A percentile compares a stretch with the other conserved stretches of the same genome.
These are phyloP conservation scores for Eilema depressum DNA, from an alignment of 2,888 invertebrate genomes.

Conservation along the genomic window DNA sequence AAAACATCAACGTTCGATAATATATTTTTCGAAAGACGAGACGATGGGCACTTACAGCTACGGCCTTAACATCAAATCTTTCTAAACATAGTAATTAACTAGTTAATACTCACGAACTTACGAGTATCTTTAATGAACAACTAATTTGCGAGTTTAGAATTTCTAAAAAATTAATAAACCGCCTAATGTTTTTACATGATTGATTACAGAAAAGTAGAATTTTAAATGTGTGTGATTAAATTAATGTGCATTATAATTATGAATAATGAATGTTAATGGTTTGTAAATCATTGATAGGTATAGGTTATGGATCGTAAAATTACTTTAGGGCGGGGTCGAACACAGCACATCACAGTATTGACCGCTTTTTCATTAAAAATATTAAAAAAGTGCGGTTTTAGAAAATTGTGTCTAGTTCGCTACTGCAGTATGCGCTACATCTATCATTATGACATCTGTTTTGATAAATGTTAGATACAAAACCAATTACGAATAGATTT, in stretches of 20 bases:
- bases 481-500: too few relatives aligned
- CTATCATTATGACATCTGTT: not conserved
- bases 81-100: constrained; percentile 21
- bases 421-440: not conserved
- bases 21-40: not conserved
- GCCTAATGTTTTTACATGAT: constrained; percentile 24
- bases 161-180: constrained; percentile 27
- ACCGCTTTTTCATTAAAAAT: not conserved
- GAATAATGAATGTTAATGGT: constrained; percentile 39
- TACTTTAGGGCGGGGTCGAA: constrained; percentile 28
- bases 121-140: constrained; percentile 4
- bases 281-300: constrained; percentile 37
- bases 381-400: not conserved
- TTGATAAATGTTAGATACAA: too few relatives aligned
- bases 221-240: constrained; percentile 41
- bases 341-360: constrained; percentile 30
- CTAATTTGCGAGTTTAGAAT: constrained; percentile 15
- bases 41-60: not conserved
- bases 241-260: constrained; percentile 32
- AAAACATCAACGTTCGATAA: not conserved
- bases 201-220: constrained; percentile 28
- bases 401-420: not conserved
- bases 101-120: constrained; percentile 13
- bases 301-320: constrained; percentile 8
- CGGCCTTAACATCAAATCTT: not conserved